Base-by-base conservation (phyloP, 1,140 invertebrate genomes). In the Drosophila pachea region DNA sequence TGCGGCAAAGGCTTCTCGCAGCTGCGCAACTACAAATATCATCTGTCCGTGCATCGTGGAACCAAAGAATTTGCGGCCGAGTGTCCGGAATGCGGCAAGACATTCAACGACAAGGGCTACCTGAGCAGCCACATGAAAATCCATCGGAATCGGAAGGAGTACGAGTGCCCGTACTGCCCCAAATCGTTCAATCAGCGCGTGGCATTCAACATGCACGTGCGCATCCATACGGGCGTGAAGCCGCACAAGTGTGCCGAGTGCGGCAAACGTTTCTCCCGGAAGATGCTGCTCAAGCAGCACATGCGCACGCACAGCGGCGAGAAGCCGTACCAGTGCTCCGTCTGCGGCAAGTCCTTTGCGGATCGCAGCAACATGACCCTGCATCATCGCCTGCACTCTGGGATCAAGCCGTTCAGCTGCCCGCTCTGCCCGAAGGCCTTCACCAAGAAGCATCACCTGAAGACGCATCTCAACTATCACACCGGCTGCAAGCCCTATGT, bases 391-490 rank as follows among this genome's bases (percentile, higher is more conserved):
- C 89, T 96, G 5, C 95, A 96, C 78, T 94, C 94, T 55, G 94
- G 94, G 32, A 92, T 96, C 31, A 95, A 97, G 74, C 97, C 97
- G 0, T 98, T 97, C 88, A 92, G 94, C 29, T 98, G 97, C 81
- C 93, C 92, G 1, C 89, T 96, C 2, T 98, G 97, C 83, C 92
- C 94, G 4, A 95, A 97, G 68, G 93, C 95, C 3, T 98, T 98
- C 89, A 95, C 96, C 33, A 97, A 95, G 90, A 95, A 95, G 73
- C 94, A 95, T 74, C 94, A 95, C 75, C 90, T 96, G 7, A 95
- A 96, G 87, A 96, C 95, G 0, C 96, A 96, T 88, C 91, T 95
- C 31, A 96, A 96, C 84, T 95, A 94, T 69, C 94, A 95, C 77
- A 95, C 93, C 0, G 94, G 94, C 0, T 92, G 93, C 35, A 95